Base-by-base conservation (phyloP, 2,113 vertebrate species). In the Henicopernis longicauda region DNA sequence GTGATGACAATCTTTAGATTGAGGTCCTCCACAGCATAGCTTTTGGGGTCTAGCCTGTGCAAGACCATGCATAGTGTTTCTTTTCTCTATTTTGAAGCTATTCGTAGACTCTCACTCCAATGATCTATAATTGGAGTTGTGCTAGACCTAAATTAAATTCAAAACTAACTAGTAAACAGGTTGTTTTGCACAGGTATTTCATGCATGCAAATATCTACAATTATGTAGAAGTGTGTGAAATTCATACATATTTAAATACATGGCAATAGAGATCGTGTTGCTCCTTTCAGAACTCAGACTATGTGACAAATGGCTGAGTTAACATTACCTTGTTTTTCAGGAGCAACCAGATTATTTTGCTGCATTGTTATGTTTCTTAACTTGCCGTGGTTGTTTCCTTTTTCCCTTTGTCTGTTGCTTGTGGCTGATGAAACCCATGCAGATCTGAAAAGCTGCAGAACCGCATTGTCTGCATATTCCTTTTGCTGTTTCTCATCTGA, bases 401-500 rank as follows among this genome's bases (percentile, higher is more conserved):
- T 91, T 66, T 71, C 55, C 34, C 44, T 97, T 97, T 96, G 76
- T 94, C 81, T 86, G 11, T 58, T 49, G 40, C 84, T 96, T 5
- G 12, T 83, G 72, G 72, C 89, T 96, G 91, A 95, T 76, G 86
- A 96, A 93, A 82, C 81, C 61, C 83, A 59, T 6, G n/a, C 65
- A 80, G 78, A 86, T 90, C 92, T 69, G 88, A 94, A 97, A 95
- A 96, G 90, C 71, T 86, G 63, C 69, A 95, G 92, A 89, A 97
- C 90, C 19, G 36, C 84, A 79, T 84, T 79, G 90, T 81, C 94
- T 96, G 97, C 94, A 79, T 69, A 95, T 95, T 97, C 84, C 78
- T 98, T 97, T 96, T 10, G 34, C 76, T 89, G 74, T 88, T 97
- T 93, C 95, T 95, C 93, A 67, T 74, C 94, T 95, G 87, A 84